Evolutionary conservation across 53 echinoderm and acorn worm genomes (phyloP).

Genomic region (Astropecten irregularis): DNA sequence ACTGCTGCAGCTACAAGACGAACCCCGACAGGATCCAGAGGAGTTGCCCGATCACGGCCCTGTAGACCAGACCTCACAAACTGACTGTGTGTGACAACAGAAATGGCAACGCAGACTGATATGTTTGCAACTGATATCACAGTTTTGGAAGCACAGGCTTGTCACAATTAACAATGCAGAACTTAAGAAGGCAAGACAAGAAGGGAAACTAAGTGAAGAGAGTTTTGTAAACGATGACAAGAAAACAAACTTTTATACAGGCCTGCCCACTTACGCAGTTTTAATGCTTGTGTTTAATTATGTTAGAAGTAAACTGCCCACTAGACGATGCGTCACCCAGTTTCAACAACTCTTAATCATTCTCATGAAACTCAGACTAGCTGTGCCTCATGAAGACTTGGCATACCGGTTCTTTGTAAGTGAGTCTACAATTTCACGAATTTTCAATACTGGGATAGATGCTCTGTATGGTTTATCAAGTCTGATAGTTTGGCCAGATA

Average conservation of each 20-base stretch:
- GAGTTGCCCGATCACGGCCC: background rate
- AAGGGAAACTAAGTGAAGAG: constrained; percentile 7
- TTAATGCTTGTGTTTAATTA: constrained; percentile 2
- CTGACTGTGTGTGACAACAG: background rate
- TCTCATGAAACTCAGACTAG: constrained; percentile 13
- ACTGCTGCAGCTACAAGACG: background rate
- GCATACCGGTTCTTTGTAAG: constrained; percentile 10
- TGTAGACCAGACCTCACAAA: background rate
- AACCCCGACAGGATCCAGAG: background rate
- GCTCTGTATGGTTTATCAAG: background rate
- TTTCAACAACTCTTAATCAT: constrained; percentile 5
- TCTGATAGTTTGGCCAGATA: constrained; percentile 8
- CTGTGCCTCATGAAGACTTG: constrained; percentile 1
- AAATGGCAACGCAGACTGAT: background rate
- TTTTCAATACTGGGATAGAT: background rate
- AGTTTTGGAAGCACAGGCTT: constrained; percentile 9
- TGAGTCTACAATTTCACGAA: background rate
- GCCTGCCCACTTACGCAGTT: background rate
- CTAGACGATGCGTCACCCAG: background rate
- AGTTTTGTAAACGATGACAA: constrained; percentile 5
- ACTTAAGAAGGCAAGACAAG: constrained; percentile 4
- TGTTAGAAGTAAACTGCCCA: constrained; percentile 2
- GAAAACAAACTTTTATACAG: constrained; percentile 1
- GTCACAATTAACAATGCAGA: constrained; percentile 6
- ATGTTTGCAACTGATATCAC: background rate